A percentile compares a stretch with the other conserved stretches of the same genome.
These are phyloP conservation scores for Molorchus minor DNA, from an alignment of 2,888 invertebrate genomes.

Conservation along the genomic window DNA sequence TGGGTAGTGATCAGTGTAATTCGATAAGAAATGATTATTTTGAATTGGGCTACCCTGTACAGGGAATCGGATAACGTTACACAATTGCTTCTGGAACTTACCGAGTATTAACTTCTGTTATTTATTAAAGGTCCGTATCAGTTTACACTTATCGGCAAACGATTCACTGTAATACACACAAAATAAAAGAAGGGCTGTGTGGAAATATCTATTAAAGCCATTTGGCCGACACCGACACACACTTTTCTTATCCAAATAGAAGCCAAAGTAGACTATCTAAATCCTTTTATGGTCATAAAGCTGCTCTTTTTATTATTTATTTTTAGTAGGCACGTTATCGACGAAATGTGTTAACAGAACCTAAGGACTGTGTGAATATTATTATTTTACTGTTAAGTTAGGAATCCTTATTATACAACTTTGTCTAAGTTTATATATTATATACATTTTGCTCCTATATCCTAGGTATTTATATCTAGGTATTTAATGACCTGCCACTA, in stretches of 20 bases:
- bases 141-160: conserved; percentile 22
- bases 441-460: too few relatives aligned
- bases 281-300: conserved; percentile 20
- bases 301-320: conserved; percentile 20
- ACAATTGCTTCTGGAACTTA: conserved; percentile 12
- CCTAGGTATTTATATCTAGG: too few relatives aligned
- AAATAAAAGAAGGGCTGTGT: conserved; percentile 23
- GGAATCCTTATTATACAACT: background rate
- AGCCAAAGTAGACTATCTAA: conserved; percentile 22
- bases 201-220: conserved; percentile 19
- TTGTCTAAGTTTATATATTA: too few relatives aligned
- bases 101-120: conserved; percentile 16
- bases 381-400: conserved; percentile 5
- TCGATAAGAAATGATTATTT: too few relatives aligned
- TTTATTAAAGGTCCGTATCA: conserved; percentile 13
- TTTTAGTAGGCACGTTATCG: conserved; percentile 19
- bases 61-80: background rate
- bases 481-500: too few relatives aligned
- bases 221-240: conserved; percentile 25
- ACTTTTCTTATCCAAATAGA: conserved; percentile 24
- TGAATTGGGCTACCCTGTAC: too few relatives aligned
- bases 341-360: conserved; percentile 17
- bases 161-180: conserved; percentile 2
- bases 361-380: conserved; percentile 6
- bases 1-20: too few relatives aligned